Evolutionary conservation across 2,888 invertebrate species (phyloP).

Genomic region (Isoperla grammatica): DNA sequence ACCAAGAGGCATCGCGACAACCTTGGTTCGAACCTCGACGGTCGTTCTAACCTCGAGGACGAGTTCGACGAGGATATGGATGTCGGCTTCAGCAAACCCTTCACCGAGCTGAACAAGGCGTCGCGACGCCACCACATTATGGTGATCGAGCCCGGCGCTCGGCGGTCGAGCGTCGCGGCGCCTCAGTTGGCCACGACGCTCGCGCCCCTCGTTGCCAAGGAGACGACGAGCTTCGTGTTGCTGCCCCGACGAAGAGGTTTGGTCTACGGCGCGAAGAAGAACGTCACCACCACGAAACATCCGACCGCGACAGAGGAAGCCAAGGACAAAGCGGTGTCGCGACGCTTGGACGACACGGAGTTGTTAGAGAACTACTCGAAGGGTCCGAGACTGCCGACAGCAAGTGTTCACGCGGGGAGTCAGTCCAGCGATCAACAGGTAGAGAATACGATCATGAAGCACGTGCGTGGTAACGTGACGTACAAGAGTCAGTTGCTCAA

Average conservation of each 20-base stretch:
- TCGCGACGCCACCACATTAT: neutral
- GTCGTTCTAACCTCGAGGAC: slow-evolving; percentile 42
- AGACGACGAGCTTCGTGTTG: too few relatives aligned
- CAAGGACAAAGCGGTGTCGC: neutral
- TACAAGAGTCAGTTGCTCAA: neutral
- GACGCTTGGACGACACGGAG: neutral
- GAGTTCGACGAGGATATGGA: slow-evolving; percentile 53
- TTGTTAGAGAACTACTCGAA: neutral
- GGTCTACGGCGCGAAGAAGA: too few relatives aligned
- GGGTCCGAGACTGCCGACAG: neutral
- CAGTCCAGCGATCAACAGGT: neutral
- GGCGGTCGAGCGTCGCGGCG: neutral
- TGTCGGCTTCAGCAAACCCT: slow-evolving; percentile 52
- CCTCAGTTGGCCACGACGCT: too few relatives aligned
- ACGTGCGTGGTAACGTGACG: neutral
- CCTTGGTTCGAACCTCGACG: neutral
- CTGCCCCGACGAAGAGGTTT: too few relatives aligned
- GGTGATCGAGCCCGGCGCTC: neutral
- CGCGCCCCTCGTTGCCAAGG: too few relatives aligned
- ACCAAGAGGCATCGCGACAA: slow-evolving; percentile 26
- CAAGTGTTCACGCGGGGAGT: neutral
- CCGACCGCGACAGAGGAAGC: neutral
- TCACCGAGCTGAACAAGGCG: slow-evolving; percentile 47
- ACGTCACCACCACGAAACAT: too few relatives aligned
- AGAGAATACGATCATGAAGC: slow-evolving; percentile 1